Evolutionary conservation across 1,140 invertebrate species (phyloP), one percentile per base, ranked within the genome.

Genomic region (Linepithema humile): DNA sequence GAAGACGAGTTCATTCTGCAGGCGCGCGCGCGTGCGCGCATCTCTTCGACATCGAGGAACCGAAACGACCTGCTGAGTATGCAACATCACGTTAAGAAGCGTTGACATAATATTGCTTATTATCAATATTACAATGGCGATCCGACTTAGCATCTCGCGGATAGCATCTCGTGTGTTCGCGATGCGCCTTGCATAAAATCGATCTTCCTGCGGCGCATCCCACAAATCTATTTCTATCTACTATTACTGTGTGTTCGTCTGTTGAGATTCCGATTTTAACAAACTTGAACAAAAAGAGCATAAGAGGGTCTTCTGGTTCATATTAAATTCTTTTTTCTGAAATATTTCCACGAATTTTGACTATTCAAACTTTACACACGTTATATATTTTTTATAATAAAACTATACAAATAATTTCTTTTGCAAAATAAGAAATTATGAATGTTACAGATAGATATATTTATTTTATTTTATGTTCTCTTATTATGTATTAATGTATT

Each of bases 21-120:
- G n/a, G n/a, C 20, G 60, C 32, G 40, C 40, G 35, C 38, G 69
- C 65, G 43, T 20, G 5, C 17, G 48, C 38, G 48, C 32, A 29
- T 57, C 17, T 38, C 57, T 60, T 62, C 32, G 55, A 77, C 12
- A 53, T 77, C 57, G 72, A 83, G 40, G 15, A 75, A 53, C 59
- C 48, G 80, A 78, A 70, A 80, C n/a, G 64, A 73, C 40, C 29
- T 74, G 69, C 26, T 59, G 69, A 82, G 43, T 73, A 60, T 82
- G 23, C 35, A 55, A 78, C 6, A 35, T 80, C 38, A 43, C 20
- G 12, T 35, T 69, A 69, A 26, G 15, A 17, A 73, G 35, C 29
- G 38, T 35, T 82, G 38, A 45, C 12, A 45, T 64, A 55, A 70
- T 70, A 69, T 69, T 80, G 48, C 48, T 67, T 78, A 38, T 53